Conservation (phyloP, 1,140 invertebrate species). For the Pseudachorutes palmiensis region DNA sequence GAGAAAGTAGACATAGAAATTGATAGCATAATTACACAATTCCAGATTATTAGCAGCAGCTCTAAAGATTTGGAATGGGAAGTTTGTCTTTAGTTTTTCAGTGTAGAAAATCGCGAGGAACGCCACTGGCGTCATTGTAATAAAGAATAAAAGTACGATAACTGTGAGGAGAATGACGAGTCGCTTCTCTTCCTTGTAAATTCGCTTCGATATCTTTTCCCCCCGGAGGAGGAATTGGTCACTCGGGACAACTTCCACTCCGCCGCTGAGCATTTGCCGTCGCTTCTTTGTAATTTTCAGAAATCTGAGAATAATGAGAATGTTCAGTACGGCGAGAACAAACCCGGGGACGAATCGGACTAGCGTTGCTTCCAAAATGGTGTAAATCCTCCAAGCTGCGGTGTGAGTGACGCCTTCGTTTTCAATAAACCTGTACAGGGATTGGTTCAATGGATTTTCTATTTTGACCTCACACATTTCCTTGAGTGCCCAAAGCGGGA, state of each 20-base stretch:
- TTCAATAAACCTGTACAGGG: conserved; percentile 38
- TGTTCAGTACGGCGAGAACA: conserved; percentile 42
- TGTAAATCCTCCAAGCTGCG: conserved; percentile 39
- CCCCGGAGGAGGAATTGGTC: conserved; percentile 25
- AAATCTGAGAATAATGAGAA: conserved; percentile 42
- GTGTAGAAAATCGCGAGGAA: conserved; percentile 43
- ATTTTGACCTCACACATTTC: conserved; percentile 20
- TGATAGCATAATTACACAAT: conserved; percentile 43
- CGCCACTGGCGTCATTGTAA: conserved; percentile 45
- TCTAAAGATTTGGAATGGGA: conserved; percentile 42
- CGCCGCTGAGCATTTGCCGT: conserved; percentile 30
- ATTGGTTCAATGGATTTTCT: neutral
- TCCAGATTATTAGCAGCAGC: conserved; percentile 43
- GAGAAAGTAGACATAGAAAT: conserved; percentile 45
- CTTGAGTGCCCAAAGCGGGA: conserved; percentile 43
- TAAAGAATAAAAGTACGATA: conserved; percentile 45
- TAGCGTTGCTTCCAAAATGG: conserved; percentile 39
- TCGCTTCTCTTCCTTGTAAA: conserved; percentile 44
- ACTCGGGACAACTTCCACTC: conserved; percentile 5
- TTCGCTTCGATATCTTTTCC: conserved; percentile 39
- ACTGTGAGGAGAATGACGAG: conserved; percentile 43
- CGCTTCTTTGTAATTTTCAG: conserved; percentile 40
- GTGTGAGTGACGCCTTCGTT: conserved; percentile 35
- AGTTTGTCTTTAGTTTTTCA: conserved; percentile 39
- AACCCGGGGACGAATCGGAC: conserved; percentile 42